These are phyloP conservation scores for Zenarchopterus dispar DNA, from an alignment of 2,797 vertebrate species.

Conservation along the genomic window DNA sequence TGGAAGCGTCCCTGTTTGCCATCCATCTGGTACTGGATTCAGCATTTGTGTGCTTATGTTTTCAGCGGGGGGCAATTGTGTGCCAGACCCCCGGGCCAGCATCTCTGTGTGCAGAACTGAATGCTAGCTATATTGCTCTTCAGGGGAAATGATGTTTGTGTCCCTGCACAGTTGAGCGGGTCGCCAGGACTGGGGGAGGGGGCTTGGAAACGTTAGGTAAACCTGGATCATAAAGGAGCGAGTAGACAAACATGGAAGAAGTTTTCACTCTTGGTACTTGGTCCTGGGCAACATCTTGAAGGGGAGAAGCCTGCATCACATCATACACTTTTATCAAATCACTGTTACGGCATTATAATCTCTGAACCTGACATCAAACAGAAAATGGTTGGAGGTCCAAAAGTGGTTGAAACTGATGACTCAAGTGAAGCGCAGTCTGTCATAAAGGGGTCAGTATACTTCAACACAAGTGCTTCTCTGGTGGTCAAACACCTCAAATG, in stretches of 20 bases:
- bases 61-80: slow-evolving; percentile 28
- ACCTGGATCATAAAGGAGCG: slow-evolving; percentile 9
- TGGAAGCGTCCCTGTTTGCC: slow-evolving; percentile 54
- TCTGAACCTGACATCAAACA: no score
- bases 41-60: slow-evolving; percentile 38
- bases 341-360: slow-evolving; percentile 16
- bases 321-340: slow-evolving; percentile 44
- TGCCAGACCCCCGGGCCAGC: slow-evolving; percentile 67
- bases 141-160: slow-evolving; percentile 43
- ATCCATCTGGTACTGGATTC: slow-evolving; percentile 68
- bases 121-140: slow-evolving; percentile 54
- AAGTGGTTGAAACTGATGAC: no score
- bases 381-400: no score
- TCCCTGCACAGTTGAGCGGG: slow-evolving; percentile 55
- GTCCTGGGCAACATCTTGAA: no score
- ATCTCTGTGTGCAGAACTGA: slow-evolving; percentile 42
- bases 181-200: not conserved
- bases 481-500: no score
- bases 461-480: no score
- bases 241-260: slow-evolving; percentile 21
- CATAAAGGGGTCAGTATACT: no score
- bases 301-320: slow-evolving; percentile 62
- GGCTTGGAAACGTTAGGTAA: not conserved
- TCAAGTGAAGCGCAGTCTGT: no score
- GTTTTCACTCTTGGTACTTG: slow-evolving; percentile 37